Evolutionary conservation across 1,140 invertebrate species (phyloP).

Genomic region (Ridgeia piscesae): DNA sequence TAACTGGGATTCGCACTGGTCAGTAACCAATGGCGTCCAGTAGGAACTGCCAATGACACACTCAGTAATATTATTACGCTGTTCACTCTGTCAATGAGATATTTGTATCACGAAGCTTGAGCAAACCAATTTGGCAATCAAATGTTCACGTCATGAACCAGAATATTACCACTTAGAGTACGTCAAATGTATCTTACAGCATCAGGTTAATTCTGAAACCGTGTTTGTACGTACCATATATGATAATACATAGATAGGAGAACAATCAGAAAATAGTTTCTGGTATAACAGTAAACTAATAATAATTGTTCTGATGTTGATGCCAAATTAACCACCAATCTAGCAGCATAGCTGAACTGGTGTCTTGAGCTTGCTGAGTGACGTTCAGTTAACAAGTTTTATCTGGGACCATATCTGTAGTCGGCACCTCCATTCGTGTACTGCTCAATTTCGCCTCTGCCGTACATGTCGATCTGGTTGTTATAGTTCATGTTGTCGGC

Average conservation of each 20-base stretch:
- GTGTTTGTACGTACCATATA: background rate
- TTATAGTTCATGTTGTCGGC: background rate
- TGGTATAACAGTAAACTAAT: background rate
- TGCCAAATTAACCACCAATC: background rate
- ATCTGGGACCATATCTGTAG: background rate
- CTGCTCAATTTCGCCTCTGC: background rate
- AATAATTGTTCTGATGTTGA: background rate
- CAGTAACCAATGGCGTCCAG: too few species aligned
- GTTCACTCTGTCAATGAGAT: background rate
- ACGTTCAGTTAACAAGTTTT: background rate
- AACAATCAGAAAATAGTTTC: background rate
- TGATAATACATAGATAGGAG: background rate
- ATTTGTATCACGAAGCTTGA: background rate
- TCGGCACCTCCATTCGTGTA: background rate
- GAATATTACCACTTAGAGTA: background rate
- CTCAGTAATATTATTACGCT: background rate
- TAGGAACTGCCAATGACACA: too few species aligned
- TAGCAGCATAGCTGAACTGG: background rate
- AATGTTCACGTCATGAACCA: background rate
- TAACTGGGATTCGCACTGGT: background rate
- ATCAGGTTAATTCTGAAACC: background rate
- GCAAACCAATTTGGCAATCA: background rate
- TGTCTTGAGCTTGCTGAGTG: background rate
- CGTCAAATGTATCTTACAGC: background rate
- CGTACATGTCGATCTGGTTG: background rate